A percentile compares a stretch with the other conserved stretches of the same genome.
phyloP scores from a whole-genome alignment of 64 coral and sea anemone species.

The Montipora foliosa region DNA sequence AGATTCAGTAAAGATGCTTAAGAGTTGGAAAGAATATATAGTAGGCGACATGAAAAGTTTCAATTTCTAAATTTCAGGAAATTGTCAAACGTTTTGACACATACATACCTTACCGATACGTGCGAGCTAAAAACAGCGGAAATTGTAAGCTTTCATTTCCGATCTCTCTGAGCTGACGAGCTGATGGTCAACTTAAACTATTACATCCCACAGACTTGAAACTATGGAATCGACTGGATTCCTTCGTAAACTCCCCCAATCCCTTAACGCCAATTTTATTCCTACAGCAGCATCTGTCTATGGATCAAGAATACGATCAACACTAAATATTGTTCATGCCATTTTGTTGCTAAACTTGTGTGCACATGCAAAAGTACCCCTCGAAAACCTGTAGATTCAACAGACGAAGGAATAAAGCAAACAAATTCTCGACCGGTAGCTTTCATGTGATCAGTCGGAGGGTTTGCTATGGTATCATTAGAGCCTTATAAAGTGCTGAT shows the following conservation, averaged over 20 bases:
- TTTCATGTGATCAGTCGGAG: not conserved
- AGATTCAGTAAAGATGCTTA: not conserved
- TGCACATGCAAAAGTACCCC: too few species aligned
- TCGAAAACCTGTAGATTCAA: not conserved
- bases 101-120: not conserved
- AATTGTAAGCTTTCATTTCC: not conserved
- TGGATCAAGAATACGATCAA: too few species aligned
- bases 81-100: not conserved
- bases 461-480: not conserved
- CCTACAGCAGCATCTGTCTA: not conserved
- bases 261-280: too few species aligned
- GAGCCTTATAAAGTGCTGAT: not conserved
- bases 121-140: not conserved
- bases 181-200: not conserved
- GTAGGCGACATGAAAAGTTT: too few species aligned
- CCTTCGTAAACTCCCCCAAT: too few species aligned
- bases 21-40: too few species aligned
- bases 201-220: not conserved
- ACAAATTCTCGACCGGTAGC: not conserved
- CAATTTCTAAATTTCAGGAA: too few species aligned
- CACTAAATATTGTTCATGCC: too few species aligned
- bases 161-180: not conserved
- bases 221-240: not conserved
- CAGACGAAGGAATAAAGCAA: not conserved
- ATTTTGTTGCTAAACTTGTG: too few species aligned